phyloP scores from a whole-genome alignment of 2,113 vertebrate species.

The pig (Sus scrofa) region DNA sequence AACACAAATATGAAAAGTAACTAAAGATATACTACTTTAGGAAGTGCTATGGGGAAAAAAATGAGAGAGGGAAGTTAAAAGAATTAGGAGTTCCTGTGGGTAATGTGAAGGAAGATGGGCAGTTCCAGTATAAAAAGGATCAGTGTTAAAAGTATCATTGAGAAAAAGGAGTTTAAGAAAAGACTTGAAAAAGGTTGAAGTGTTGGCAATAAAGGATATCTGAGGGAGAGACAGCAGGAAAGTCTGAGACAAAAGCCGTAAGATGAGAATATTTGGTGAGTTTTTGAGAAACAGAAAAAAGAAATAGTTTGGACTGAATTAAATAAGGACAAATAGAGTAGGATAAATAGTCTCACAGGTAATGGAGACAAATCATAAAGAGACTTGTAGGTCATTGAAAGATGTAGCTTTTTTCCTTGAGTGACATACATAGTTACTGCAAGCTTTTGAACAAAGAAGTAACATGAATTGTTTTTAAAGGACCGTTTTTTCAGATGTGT shows the following conservation, averaged over 20 bases:
- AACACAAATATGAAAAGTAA: background rate
- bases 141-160: background rate
- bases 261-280: background rate
- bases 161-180: background rate
- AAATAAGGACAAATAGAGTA: background rate
- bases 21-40: background rate
- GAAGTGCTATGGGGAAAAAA: background rate
- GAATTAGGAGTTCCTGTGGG: background rate
- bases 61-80: background rate
- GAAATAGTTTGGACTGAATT: background rate
- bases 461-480: background rate
- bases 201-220: background rate
- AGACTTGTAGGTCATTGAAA: background rate
- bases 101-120: background rate
- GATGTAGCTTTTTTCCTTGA: background rate
- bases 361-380: background rate
- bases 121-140: background rate
- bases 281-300: background rate
- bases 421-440: too few relatives aligned
- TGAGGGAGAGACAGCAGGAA: background rate
- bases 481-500: background rate
- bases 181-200: background rate
- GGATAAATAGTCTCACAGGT: background rate
- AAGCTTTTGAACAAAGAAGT: background rate
- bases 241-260: background rate